phyloP scores from a whole-genome alignment of 2,113 vertebrate species.

The Rhadina sibilatrix region DNA sequence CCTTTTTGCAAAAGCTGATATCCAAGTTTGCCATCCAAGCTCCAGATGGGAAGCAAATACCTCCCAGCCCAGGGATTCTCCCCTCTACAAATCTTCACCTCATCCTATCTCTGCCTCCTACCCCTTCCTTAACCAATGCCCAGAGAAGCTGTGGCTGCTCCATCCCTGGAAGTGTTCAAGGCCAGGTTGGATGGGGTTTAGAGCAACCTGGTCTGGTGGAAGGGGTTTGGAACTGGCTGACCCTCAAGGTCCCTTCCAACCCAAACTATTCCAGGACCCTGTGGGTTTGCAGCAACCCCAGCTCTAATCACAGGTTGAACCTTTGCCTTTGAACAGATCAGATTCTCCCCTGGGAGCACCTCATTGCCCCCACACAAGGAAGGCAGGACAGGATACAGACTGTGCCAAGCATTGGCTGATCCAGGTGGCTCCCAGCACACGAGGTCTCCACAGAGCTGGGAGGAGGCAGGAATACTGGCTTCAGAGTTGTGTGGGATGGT shows the following conservation, averaged over 20 bases:
- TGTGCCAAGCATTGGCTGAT: not conserved
- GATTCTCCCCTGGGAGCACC: not conserved
- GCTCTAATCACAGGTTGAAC: not conserved
- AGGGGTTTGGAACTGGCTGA: not conserved
- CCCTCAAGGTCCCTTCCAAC: not conserved
- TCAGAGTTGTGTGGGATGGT: not conserved
- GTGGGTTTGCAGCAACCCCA: not conserved
- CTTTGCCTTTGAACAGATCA: not conserved
- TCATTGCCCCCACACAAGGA: fast-evolving
- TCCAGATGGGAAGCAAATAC: not conserved
- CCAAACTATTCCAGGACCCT: not conserved
- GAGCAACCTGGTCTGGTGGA: fast-evolving
- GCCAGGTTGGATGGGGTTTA: not conserved
- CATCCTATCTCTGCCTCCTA: not conserved
- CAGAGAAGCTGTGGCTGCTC: not conserved
- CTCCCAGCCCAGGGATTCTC: not conserved
- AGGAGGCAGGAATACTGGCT: not conserved
- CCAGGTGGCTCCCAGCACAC: too few species aligned
- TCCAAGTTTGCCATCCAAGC: not conserved
- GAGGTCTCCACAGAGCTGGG: not conserved
- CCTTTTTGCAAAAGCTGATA: not conserved
- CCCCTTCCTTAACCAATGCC: not conserved
- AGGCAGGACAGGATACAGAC: not conserved
- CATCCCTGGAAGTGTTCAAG: not conserved
- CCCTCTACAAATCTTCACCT: not conserved